Percentiles rank a stretch among this genome's conserved stretches.
Conservation (phyloP, 2,888 invertebrate genomes). For the Apotomis capreana region DNA sequence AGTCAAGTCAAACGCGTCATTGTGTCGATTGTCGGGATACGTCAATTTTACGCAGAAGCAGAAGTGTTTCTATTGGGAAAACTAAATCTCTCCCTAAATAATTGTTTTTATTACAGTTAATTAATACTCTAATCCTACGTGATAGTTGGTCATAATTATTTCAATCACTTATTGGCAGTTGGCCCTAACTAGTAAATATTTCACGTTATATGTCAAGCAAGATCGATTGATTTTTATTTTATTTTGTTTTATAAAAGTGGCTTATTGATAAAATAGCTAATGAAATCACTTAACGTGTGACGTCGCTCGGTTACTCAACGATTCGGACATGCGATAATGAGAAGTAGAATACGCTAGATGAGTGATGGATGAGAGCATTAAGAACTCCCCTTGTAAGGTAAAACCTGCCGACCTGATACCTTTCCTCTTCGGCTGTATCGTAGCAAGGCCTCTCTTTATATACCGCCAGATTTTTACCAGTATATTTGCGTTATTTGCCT, state of each 20-base stretch:
- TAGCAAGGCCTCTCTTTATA: conserved; percentile 49
- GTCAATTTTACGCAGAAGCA: conserved; percentile 39
- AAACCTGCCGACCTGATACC: conserved; percentile 66
- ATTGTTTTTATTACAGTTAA: conserved; percentile 11
- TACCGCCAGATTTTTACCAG: conserved; percentile 20
- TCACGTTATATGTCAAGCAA: conserved; percentile 66
- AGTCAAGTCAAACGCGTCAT: conserved; percentile 34
- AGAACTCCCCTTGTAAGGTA: conserved; percentile 81
- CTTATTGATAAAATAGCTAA: conserved; percentile 79
- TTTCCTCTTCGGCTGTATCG: conserved; percentile 54
- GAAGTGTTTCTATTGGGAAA: conserved; percentile 29
- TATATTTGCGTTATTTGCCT: conserved; percentile 27
- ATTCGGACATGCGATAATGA: conserved; percentile 71
- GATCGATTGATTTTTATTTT: conserved; percentile 76
- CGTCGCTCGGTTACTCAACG: conserved; percentile 64
- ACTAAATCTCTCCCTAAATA: conserved; percentile 14
- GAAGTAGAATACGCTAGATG: conserved; percentile 69
- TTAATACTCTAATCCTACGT: conserved; percentile 5
- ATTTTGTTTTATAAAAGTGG: conserved; percentile 74
- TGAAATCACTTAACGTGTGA: conserved; percentile 73
- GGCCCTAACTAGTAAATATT: conserved; percentile 66
- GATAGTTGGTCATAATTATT: conserved; percentile 32
- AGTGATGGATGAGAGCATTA: conserved; percentile 79
- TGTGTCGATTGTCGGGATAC: conserved; percentile 24
- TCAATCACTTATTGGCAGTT: conserved; percentile 29